Evolutionary conservation across 2,888 invertebrate genomes (phyloP).

Genomic region (Sinelater perroti): DNA sequence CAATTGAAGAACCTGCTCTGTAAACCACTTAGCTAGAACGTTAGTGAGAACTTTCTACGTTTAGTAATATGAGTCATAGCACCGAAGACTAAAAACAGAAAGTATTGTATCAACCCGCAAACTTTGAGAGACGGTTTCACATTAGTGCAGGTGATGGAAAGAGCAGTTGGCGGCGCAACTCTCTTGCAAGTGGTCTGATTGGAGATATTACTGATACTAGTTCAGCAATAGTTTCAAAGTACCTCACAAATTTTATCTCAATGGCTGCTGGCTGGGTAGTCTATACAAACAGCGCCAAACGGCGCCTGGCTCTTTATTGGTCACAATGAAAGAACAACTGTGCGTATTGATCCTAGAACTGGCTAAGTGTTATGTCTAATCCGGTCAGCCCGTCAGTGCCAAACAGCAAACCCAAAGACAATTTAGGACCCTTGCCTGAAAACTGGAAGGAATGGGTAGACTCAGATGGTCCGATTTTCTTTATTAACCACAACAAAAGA

Average conservation of each 20-base stretch:
- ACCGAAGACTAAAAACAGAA: constrained; percentile 62
- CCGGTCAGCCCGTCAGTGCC: constrained; percentile 59
- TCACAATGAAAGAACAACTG: constrained; percentile 92
- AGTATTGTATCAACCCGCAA: constrained; percentile 74
- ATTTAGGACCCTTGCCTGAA: constrained; percentile 93
- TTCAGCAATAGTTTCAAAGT: constrained; percentile 53
- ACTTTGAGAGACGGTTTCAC: constrained; percentile 90
- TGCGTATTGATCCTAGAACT: constrained; percentile 97
- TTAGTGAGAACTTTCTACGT: too few species aligned
- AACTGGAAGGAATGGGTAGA: constrained; percentile 99
- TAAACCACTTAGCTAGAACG: too few species aligned
- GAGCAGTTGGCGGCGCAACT: constrained; percentile 51
- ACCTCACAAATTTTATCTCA: constrained; percentile 58
- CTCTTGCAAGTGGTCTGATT: constrained; percentile 50
- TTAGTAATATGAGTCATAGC: constrained; percentile 45
- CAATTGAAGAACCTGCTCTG: too few species aligned
- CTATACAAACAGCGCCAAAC: constrained; percentile 80
- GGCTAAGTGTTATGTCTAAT: constrained; percentile 86
- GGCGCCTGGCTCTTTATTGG: constrained; percentile 97
- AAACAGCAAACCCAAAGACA: constrained; percentile 73
- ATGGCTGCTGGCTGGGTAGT: constrained; percentile 77
- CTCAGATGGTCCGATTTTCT: constrained; percentile 96
- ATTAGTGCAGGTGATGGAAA: constrained; percentile 78
- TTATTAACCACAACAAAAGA: constrained; percentile 97
- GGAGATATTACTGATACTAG: constrained; percentile 71